Percentiles rank a stretch among this genome's conserved stretches.
Evolutionary conservation across 2,797 vertebrate species (phyloP).

Genomic region (Ambastaia sidthimunki): DNA sequence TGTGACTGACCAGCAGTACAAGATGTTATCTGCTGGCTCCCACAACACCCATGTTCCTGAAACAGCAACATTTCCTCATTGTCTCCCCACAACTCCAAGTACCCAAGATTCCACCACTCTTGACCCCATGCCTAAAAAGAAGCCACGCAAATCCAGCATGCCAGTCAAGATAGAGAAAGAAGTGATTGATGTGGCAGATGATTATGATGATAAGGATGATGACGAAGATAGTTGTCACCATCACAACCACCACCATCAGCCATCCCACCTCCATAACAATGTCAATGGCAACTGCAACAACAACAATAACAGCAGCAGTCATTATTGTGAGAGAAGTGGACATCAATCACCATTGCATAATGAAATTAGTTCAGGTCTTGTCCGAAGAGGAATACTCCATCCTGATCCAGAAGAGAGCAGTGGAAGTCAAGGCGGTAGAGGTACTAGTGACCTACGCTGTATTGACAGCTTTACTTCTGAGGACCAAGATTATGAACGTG

Average conservation of each 20-base stretch:
- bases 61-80: slow-evolving; percentile 67
- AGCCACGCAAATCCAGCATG: slow-evolving; percentile 98
- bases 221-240: slow-evolving; percentile 83
- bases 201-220: slow-evolving; percentile 95
- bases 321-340: slow-evolving; percentile 78
- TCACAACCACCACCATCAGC: slow-evolving; percentile 64
- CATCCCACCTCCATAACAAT: slow-evolving; percentile 76
- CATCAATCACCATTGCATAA: slow-evolving; percentile 95
- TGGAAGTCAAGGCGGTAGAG: slow-evolving; percentile 79
- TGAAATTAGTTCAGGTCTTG: slow-evolving; percentile 94
- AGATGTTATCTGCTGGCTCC: slow-evolving; percentile 77
- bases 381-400: slow-evolving; percentile 90
- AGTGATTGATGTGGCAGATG: slow-evolving; percentile 94
- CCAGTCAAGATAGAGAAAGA: slow-evolving; percentile 99
- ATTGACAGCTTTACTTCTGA: slow-evolving; percentile 97
- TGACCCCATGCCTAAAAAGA: slow-evolving; percentile 96
- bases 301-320: slow-evolving; percentile 72
- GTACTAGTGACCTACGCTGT: slow-evolving; percentile 83
- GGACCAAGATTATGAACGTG: slow-evolving; percentile 95
- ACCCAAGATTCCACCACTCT: slow-evolving; percentile 76
- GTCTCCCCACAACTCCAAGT: slow-evolving; percentile 76
- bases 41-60: slow-evolving; percentile 75
- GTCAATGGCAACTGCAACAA: slow-evolving; percentile 81
- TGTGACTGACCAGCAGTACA: slow-evolving; percentile 78
- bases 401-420: slow-evolving; percentile 86